Percentiles rank a stretch among this genome's conserved stretches.
phyloP scores from a whole-genome alignment of 2,113 vertebrate genomes.

The Falco punctatus region DNA sequence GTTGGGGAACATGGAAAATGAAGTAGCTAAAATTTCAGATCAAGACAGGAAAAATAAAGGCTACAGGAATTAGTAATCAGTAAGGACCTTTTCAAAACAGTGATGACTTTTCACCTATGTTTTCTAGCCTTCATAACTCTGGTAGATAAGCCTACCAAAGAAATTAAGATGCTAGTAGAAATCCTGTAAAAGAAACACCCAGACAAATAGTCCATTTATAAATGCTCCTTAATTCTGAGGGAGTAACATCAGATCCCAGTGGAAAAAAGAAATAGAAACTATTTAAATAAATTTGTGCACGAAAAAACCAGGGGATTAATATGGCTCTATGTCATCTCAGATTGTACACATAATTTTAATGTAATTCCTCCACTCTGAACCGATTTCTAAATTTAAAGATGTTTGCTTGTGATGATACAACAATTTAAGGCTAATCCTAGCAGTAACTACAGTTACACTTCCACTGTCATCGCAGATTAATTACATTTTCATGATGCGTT shows the following conservation, averaged over 20 bases:
- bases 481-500: neutral
- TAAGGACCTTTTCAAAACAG: neutral
- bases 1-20: neutral
- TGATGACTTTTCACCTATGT: neutral
- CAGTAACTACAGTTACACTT: neutral
- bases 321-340: neutral
- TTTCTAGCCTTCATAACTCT: neutral
- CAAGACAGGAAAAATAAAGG: neutral
- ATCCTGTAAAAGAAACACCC: neutral
- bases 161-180: neutral
- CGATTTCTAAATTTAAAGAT: neutral
- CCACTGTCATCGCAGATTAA: neutral
- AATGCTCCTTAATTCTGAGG: neutral
- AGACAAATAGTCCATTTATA: neutral
- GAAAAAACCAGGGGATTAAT: neutral
- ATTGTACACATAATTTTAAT: neutral
- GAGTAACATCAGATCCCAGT: neutral
- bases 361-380: neutral
- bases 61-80: neutral
- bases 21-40: neutral
- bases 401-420: neutral
- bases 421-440: neutral
- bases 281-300: neutral
- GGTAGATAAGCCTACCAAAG: neutral
- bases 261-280: neutral